A percentile compares a stretch with the other conserved stretches of the same genome.
phyloP scores from a whole-genome alignment of 1,140 invertebrate species.

The Neuroterus valhalla region DNA sequence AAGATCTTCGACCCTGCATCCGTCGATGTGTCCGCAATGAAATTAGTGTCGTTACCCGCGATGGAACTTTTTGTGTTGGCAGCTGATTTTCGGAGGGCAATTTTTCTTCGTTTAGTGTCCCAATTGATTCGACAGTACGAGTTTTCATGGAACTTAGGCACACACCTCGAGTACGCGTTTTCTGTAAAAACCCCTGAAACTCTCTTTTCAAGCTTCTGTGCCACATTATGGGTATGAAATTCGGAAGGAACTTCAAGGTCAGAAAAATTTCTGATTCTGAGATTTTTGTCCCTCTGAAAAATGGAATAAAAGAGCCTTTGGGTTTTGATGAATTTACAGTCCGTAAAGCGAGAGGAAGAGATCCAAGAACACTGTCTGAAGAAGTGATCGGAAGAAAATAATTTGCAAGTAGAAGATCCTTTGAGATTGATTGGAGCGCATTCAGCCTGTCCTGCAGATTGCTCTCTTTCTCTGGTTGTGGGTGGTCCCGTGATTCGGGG shows the following conservation, averaged over 20 bases:
- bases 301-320: background rate
- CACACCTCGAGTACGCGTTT: background rate
- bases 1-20: background rate
- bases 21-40: conserved; percentile 10
- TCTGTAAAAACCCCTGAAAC: background rate
- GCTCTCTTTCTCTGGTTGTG: conserved; percentile 51
- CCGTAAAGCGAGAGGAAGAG: conserved; percentile 38
- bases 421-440: background rate
- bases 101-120: background rate
- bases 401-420: conserved; percentile 18
- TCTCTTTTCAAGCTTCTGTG: conserved; percentile 5
- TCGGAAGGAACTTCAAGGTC: background rate
- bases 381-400: conserved; percentile 35
- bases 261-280: background rate
- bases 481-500: conserved; percentile 63
- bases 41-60: background rate
- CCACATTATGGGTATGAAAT: background rate
- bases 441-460: conserved; percentile 41
- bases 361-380: conserved; percentile 7
- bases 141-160: background rate
- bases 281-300: background rate
- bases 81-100: conserved; percentile 4
- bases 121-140: background rate
- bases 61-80: background rate
- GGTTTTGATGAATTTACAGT: background rate